Base-by-base conservation (phyloP, 2,888 invertebrate genomes). In the Ectemnius cavifrons region DNA sequence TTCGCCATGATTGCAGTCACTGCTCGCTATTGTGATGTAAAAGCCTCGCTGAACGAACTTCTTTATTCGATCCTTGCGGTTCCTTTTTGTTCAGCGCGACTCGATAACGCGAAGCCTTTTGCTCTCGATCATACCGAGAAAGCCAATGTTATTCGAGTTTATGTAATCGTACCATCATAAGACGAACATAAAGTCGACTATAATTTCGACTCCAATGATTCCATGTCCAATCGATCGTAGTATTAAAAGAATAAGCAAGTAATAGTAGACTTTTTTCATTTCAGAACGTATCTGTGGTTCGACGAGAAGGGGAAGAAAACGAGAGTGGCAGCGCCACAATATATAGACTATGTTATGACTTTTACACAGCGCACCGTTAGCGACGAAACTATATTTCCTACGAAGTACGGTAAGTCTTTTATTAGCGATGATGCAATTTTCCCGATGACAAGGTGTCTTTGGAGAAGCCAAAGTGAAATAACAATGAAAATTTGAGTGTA, bases 261-360 rank as follows among this genome's bases (percentile, higher is more conserved):
- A 37, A 37, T 37, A 8, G 37, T 37, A 37, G 37, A 37, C 37
- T 77, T 75, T 79, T 81, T 72, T 77, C 73, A 78, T 92, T 92
- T 72, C 90, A 98, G 98, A 93, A 95, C 96, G 91, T 99, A 98
- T 94, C 95, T 97, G 89, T 99, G 99, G 99, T 96, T 97, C 93
- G 99, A 99, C 93, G 99, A 99, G 92, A 98, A 98, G 93, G 98
- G 99, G 87, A 99, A 99, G 93, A 99, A 99, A 93, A 96, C 96
- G 84, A 96, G 98, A 92, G 96, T 98, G 89, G 97, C 98, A 84
- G 98, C 99, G 87, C 98, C 98, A 87, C 98, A 99, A 92, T 99
- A 99, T 92, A 97, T 99, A 92, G 99, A 99, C 93, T 98, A 98
- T 93, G 98, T 98, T 91, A 99, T 99, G 97, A 98, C 98, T 81